phyloP scores from a whole-genome alignment of 2,113 vertebrate genomes.

The Onychorhynchus coronatus region DNA sequence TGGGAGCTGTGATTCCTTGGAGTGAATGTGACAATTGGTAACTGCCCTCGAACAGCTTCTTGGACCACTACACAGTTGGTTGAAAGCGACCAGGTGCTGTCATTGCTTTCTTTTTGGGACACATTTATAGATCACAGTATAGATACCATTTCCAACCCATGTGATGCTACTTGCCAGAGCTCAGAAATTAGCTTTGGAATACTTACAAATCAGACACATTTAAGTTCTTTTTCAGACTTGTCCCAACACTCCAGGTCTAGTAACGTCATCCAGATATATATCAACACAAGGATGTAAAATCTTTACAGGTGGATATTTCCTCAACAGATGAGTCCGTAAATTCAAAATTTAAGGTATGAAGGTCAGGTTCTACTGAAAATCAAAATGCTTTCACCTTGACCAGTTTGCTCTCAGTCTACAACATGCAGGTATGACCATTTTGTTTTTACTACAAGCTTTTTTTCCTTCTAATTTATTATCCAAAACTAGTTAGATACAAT shows the following conservation, averaged over 20 bases:
- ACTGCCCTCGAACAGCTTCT: neutral
- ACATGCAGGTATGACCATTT: neutral
- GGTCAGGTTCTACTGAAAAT: neutral
- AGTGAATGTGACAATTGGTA: neutral
- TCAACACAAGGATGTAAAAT: neutral
- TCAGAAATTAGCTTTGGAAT: neutral
- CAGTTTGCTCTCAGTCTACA: neutral
- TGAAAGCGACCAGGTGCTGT: neutral
- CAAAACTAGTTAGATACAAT: neutral
- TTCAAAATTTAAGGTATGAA: neutral
- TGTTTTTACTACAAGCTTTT: neutral
- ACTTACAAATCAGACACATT: neutral
- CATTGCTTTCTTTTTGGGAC: neutral
- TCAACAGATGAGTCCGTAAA: neutral
- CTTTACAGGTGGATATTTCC: neutral
- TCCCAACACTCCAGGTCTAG: neutral
- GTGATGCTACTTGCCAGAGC: neutral
- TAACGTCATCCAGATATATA: neutral
- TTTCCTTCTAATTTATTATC: neutral
- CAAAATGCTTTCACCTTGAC: neutral
- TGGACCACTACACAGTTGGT: rapidly evolving
- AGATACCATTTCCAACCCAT: neutral
- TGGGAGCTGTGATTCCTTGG: rapidly evolving
- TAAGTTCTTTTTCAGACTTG: neutral
- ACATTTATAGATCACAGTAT: neutral